Conservation (phyloP, 2,113 vertebrate genomes). For the Hydropotes inermis region DNA sequence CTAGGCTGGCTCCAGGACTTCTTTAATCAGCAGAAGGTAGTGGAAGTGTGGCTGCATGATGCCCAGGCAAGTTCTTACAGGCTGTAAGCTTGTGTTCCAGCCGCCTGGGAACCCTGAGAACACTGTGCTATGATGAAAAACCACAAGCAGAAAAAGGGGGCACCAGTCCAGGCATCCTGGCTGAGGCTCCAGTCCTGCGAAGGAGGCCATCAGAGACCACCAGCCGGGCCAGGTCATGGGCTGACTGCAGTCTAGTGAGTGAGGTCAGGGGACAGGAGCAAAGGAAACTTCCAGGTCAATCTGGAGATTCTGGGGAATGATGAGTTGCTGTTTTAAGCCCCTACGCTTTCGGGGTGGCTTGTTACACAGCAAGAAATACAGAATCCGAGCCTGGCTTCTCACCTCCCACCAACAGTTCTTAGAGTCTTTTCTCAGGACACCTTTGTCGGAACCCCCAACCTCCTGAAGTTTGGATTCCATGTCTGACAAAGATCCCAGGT, state of each 20-base stretch:
- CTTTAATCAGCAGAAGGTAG: neutral
- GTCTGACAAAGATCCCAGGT: neutral
- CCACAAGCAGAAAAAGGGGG: neutral
- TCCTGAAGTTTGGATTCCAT: accelerated
- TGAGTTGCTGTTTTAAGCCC: neutral
- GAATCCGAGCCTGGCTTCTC: neutral
- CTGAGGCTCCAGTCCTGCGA: neutral
- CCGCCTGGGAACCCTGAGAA: neutral
- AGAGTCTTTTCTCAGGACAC: neutral
- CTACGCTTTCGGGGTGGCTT: neutral
- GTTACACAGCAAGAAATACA: neutral
- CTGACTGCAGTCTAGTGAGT: neutral
- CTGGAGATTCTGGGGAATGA: neutral
- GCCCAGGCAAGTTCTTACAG: neutral
- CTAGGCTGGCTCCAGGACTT: neutral
- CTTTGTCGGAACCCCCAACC: neutral
- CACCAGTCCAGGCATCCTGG: too few species aligned
- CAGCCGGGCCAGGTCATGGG: accelerated
- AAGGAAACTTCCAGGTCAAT: neutral
- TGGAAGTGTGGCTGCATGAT: accelerated
- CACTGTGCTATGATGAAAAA: neutral
- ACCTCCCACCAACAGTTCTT: neutral
- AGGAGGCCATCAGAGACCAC: neutral
- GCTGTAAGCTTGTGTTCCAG: neutral
- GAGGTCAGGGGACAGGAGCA: neutral